Conservation (phyloP, 2,888 invertebrate genomes). For the Molorchus minor region DNA sequence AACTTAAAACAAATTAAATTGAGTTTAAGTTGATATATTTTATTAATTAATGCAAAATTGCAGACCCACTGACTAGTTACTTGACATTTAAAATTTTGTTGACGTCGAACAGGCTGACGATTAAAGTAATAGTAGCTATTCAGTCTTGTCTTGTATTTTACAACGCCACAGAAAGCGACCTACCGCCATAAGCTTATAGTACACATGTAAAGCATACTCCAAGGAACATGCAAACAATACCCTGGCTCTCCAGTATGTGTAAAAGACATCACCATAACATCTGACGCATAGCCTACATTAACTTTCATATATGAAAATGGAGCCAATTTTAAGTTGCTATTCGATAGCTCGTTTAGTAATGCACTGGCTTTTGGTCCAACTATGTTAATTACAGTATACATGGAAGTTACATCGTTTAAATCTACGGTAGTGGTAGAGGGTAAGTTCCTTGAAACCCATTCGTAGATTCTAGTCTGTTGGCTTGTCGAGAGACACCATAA, state of each 20-base stretch:
- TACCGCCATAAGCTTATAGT: constrained; percentile 72
- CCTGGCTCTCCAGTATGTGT: constrained; percentile 79
- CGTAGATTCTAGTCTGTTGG: constrained; percentile 76
- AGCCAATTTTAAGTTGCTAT: constrained; percentile 69
- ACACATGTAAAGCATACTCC: constrained; percentile 79
- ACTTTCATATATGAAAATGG: constrained; percentile 75
- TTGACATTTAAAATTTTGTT: too few relatives aligned
- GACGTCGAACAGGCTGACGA: too few relatives aligned
- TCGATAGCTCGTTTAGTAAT: constrained; percentile 71
- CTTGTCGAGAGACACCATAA: constrained; percentile 83
- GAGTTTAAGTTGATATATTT: too few relatives aligned
- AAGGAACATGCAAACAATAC: constrained; percentile 76
- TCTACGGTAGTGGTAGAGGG: constrained; percentile 69
- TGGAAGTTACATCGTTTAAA: constrained; percentile 75
- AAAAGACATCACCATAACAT: constrained; percentile 75
- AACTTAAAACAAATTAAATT: too few relatives aligned
- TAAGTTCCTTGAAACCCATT: constrained; percentile 75
- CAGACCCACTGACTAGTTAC: too few relatives aligned
- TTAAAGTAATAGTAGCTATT: too few relatives aligned
- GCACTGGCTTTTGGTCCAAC: constrained; percentile 75
- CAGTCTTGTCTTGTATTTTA: too few relatives aligned
- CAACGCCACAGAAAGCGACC: too few relatives aligned
- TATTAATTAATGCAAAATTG: too few relatives aligned
- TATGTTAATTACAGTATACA: constrained; percentile 77
- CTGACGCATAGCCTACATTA: constrained; percentile 74